Percentiles rank a stretch among this genome's conserved stretches.
phyloP scores from a whole-genome alignment of 2,888 invertebrate species.

The Scaptomyza tumidula region DNA sequence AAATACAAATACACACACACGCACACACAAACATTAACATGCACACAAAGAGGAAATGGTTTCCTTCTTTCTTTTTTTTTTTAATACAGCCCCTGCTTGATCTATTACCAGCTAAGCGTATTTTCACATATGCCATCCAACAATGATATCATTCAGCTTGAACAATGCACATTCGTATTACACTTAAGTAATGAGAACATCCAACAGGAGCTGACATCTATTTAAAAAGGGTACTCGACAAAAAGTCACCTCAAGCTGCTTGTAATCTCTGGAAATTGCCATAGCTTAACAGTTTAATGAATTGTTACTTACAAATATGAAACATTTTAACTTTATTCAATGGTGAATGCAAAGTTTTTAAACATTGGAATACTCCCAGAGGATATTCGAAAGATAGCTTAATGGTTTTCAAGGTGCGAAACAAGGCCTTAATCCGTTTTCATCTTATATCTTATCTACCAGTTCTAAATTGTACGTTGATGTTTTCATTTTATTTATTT shows the following conservation, averaged over 20 bases:
- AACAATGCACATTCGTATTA: constrained; percentile 18
- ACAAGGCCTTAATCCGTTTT: neutral
- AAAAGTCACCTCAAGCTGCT: constrained; percentile 1
- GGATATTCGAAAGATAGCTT: neutral
- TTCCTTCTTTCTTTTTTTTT: neutral
- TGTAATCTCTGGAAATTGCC: neutral
- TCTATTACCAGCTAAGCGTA: constrained; percentile 30
- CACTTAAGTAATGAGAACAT: constrained; percentile 34
- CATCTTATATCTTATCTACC: too few relatives aligned
- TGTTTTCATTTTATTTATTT: too few relatives aligned
- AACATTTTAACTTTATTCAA: neutral
- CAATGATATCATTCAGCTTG: constrained; percentile 36
- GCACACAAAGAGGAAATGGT: neutral
- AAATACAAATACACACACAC: constrained; percentile 19
- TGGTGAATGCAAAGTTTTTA: neutral
- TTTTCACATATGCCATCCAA: constrained; percentile 41
- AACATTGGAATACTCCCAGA: neutral
- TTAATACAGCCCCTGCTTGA: constrained; percentile 7
- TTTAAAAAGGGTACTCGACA: neutral
- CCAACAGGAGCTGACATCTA: constrained; percentile 3
- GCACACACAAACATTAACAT: neutral
- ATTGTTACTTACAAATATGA: neutral
- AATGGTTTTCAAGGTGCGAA: neutral
- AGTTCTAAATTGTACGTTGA: too few relatives aligned
- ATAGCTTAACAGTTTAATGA: constrained; percentile 3